Percentiles rank a stretch among this genome's conserved stretches.
These are phyloP conservation scores for Sebastes itinus DNA, from an alignment of 2,797 vertebrate species.

Conservation along the genomic window DNA sequence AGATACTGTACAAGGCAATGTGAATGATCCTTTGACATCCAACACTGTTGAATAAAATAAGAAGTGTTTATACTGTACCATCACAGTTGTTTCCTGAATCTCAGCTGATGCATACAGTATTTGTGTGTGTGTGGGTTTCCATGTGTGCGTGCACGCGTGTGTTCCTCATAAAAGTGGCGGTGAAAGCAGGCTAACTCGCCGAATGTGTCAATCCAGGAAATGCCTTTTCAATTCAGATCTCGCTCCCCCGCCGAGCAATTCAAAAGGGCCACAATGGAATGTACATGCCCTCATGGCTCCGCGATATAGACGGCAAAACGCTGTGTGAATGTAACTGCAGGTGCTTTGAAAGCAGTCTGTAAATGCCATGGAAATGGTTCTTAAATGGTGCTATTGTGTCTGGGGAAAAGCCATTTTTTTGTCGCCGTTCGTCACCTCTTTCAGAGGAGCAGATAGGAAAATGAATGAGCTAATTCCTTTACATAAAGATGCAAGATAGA, in stretches of 20 bases:
- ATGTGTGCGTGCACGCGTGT: not conserved
- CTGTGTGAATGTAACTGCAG: constrained; percentile 33
- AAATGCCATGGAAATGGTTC: constrained; percentile 23
- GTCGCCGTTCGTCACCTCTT: constrained; percentile 10
- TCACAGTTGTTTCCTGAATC: not conserved
- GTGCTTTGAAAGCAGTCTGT: constrained; percentile 39
- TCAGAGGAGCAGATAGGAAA: constrained; percentile 5
- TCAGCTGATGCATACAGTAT: not conserved
- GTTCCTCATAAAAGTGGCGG: not conserved
- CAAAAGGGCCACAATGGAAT: constrained; percentile 43
- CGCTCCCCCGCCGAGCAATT: constrained; percentile 44
- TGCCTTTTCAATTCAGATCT: constrained; percentile 36
- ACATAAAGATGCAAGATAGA: constrained; percentile 1
- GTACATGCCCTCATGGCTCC: constrained; percentile 3
- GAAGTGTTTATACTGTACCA: not conserved
- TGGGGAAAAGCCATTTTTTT: constrained; percentile 24
- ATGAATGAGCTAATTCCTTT: constrained; percentile 29
- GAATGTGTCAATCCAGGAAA: constrained; percentile 30
- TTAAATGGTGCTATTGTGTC: constrained; percentile 35
- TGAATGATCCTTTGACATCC: not conserved
- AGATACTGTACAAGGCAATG: not conserved
- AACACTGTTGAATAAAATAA: not conserved
- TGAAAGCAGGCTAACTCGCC: constrained; percentile 4
- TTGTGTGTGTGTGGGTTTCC: not conserved
- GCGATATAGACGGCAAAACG: constrained; percentile 32